Base-by-base conservation (phyloP, 2,113 vertebrate species). In the Xenopus borealis region DNA sequence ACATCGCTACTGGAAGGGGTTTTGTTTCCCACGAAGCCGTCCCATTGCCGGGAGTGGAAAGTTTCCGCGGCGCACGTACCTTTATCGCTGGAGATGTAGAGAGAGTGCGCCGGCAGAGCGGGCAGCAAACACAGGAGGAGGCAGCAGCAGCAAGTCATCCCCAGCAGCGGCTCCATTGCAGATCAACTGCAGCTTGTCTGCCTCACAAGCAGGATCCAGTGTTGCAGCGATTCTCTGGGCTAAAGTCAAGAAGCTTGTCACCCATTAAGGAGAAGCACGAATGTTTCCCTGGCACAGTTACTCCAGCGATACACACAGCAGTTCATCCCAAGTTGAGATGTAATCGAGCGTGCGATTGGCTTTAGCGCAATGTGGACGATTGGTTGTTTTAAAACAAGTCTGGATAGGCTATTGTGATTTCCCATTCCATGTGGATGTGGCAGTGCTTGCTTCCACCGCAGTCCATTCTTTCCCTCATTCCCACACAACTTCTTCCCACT, bases 241-340 rank as follows among this genome's bases (percentile, higher is more conserved):
- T 72, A 17, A 9, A 14, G 62, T 61, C 71, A 57, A n/a, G 47
- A 57, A 27, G 52, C 40, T 40, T 59, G 72, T 74, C 72, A 58
- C 53, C 58, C 72, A 73, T 30, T 20, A n/a, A 30, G 55, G 52
- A 67, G 19, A 14, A 55, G 27, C 61, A 57, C 72, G 20, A 20
- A 59, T 57, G 53, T 47, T 27, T 46, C 69, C 46, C 45, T 47
- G 59, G 63, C 64, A 62, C 65, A 68, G 20, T 46, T 61, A 52
- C 65, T 75, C 65, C 72, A 75, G 72, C 72, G 67, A 65, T 47
- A 67, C 23, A 27, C 23, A 27, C 63, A 61, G 14, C 72, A 74
- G 63, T 75, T 75, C 72, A 75, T 52, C 45, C 13, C 7, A 75
- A 75, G 65, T 75, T 61, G n/a, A 62, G 19, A 68, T 68, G 65